Evolutionary conservation across 2,888 invertebrate genomes (phyloP).

Genomic region (Pocota personata): DNA sequence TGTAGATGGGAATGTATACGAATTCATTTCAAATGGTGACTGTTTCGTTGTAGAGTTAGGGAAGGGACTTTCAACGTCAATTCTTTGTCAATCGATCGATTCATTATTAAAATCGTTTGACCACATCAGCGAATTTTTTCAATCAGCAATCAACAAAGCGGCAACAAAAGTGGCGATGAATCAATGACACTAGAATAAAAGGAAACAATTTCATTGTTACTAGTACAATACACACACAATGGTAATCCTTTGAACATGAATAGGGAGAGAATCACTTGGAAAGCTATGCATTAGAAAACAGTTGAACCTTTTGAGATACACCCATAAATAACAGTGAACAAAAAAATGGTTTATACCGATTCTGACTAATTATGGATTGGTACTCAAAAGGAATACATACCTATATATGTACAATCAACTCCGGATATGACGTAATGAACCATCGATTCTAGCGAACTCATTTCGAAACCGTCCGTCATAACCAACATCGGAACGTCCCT

Average conservation of each 20-base stretch:
- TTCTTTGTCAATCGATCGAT: constrained; percentile 16
- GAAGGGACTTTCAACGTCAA: too few species aligned
- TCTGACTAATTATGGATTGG: not conserved
- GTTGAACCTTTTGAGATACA: too few species aligned
- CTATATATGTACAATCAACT: too few species aligned
- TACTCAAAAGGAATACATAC: not conserved
- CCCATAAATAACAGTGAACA: not conserved
- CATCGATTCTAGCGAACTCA: too few species aligned
- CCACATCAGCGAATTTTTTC: constrained; percentile 34
- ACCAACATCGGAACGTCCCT: too few species aligned
- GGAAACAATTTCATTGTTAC: not conserved
- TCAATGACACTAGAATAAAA: constrained; percentile 24
- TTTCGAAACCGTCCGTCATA: too few species aligned
- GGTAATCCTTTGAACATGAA: constrained; percentile 23
- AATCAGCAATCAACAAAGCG: not conserved
- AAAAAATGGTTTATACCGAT: not conserved
- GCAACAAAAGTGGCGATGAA: constrained; percentile 16
- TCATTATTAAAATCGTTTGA: not conserved
- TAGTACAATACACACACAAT: not conserved
- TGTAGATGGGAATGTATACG: not conserved
- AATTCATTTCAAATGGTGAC: not conserved
- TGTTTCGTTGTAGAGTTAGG: not conserved
- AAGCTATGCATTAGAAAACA: not conserved
- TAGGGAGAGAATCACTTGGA: not conserved
- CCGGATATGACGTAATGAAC: too few species aligned